Base-by-base conservation (phyloP, 2,797 vertebrate species). In the Scolopax bukidnonensis region DNA sequence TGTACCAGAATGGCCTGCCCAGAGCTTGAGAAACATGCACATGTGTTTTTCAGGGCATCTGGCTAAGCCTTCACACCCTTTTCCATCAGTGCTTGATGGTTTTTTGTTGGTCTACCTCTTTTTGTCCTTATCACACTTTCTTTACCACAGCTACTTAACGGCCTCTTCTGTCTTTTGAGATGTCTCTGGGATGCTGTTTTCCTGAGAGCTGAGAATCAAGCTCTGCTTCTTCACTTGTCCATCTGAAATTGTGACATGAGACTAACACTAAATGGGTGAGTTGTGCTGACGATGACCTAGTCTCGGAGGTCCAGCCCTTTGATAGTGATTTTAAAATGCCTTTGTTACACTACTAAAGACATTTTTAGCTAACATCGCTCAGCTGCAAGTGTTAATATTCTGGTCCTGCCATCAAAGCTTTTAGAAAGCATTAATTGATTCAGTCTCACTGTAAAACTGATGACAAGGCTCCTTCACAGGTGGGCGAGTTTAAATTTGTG, bases 381-480 rank as follows among this genome's bases (percentile, higher is more conserved):
- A 80, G 86, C 64, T 63, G 33, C 86, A 78, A 89, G 69, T 71
- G 69, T 96, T 95, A 95, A 95, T 92, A 90, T 89, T 83, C 64
- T 87, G 73, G 71, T 94, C 53, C 25, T 95, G 81, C 82, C 81
- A 59, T 51, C 68, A 61, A 45, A 80, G 68, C 75, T 93, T 95
- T 93, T 80, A 85, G 87, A 89, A 92, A 81, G 57, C 86, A 93
- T 95, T 90, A 96, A 94, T 89, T 94, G 95, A 95, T 89, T 96
- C 91, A 95, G 64, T 87, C 78, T 87, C 84, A 51, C 84, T 93
- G 67, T 91, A 88, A 87, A 90, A 84, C 73, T 91, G 73, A 79
- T 91, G 84, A 90, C 86, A 90, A 90, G 88, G 88, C 70, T 95
- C 20, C 81, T 95, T 95, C 91, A 93, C 94, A 93, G 90, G 90